Conservation (phyloP, 2,113 vertebrate species). For the Delphinapterus leucas region DNA sequence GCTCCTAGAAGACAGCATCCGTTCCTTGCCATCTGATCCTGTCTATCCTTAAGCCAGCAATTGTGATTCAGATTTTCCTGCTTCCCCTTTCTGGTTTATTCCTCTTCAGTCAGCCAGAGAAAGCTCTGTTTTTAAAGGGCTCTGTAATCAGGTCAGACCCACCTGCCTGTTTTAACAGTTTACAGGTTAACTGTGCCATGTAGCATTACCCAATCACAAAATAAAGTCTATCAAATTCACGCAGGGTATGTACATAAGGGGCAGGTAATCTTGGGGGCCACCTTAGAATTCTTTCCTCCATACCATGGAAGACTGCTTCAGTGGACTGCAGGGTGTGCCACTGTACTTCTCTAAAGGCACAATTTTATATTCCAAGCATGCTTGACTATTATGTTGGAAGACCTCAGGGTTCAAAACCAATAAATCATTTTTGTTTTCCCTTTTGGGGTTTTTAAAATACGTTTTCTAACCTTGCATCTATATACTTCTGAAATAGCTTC, state of each 20-base stretch:
- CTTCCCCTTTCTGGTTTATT: background rate
- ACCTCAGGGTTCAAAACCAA: background rate
- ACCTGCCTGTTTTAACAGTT: background rate
- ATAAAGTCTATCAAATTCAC: background rate
- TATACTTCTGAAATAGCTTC: conserved; percentile 22
- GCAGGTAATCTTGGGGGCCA: background rate
- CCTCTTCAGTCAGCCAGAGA: background rate
- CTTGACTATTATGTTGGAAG: background rate
- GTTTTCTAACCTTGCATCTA: conserved; percentile 35
- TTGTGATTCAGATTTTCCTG: background rate
- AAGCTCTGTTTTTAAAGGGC: background rate
- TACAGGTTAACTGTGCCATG: background rate
- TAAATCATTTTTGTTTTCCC: conserved; percentile 24
- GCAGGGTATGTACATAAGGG: fast-evolving
- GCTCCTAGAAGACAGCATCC: background rate
- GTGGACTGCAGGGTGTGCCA: background rate
- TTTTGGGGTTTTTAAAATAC: conserved; percentile 30
- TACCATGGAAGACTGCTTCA: background rate
- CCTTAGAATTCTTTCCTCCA: background rate
- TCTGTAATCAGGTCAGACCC: background rate
- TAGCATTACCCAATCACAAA: background rate
- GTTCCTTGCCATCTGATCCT: background rate
- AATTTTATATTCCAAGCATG: background rate
- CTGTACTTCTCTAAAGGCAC: background rate
- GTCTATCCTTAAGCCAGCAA: background rate